These are phyloP conservation scores for Tamias sibiricus DNA, from an alignment of 2,113 vertebrate species.

Conservation along the genomic window DNA sequence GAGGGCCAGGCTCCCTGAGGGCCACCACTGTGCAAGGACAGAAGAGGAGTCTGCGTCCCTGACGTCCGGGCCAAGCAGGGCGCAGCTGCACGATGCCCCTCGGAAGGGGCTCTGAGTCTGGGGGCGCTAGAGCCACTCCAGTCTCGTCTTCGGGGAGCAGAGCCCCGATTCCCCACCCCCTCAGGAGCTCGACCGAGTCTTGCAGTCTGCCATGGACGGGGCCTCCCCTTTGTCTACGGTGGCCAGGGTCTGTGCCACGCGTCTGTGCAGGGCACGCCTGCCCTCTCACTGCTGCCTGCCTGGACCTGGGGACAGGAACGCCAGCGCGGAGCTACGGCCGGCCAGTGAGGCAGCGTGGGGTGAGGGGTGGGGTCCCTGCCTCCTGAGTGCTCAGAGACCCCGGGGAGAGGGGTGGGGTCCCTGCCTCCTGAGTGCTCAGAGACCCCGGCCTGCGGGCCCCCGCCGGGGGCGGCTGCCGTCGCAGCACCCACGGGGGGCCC, in stretches of 20 bases:
- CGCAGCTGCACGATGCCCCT: slow-evolving; percentile 74
- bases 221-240: too few relatives aligned
- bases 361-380: slow-evolving; percentile 1
- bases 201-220: slow-evolving; percentile 84
- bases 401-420: slow-evolving; percentile 2
- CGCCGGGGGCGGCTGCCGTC: neutral
- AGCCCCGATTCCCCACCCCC: slow-evolving; percentile 80
- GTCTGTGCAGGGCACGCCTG: too few relatives aligned
- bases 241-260: too few relatives aligned
- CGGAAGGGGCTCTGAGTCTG: slow-evolving; percentile 80
- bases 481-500: rapidly evolving
- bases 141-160: slow-evolving; percentile 86
- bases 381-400: neutral
- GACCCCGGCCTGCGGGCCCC: neutral
- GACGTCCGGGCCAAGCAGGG: slow-evolving; percentile 20
- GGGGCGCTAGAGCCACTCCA: slow-evolving; percentile 72
- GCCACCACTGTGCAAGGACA: neutral
- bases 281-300: too few relatives aligned
- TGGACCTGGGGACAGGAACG: slow-evolving; percentile 78
- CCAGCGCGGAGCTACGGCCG: slow-evolving; percentile 60
- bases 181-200: slow-evolving; percentile 80
- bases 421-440: neutral
- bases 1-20: neutral
- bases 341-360: slow-evolving; percentile 30
- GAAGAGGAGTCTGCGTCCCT: slow-evolving; percentile 59